Evolutionary conservation across 2,113 vertebrate genomes (phyloP), one percentile per base, ranked within the genome.

Genomic region (Narcine bancroftii): DNA sequence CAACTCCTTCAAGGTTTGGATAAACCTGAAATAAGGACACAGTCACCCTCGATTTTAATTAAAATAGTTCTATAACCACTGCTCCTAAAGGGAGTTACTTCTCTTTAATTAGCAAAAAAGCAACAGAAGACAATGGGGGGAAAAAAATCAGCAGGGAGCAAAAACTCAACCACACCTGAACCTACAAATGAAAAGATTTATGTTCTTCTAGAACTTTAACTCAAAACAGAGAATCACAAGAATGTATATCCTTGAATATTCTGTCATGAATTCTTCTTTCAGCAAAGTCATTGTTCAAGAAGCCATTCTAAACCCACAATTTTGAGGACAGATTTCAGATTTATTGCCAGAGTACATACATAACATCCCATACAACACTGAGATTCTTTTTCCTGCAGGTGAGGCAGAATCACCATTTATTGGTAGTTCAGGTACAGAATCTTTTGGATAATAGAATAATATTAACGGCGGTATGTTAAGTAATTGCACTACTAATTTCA

Each of bases 1-100:
- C 33, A 85, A 60, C 50, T 85, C 81, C 81, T 85, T 60, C 36
- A 85, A 85, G 81, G 81, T 53, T 60, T 85, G 50, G 50, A 60
- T 85, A 85, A 83, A 85, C 33, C 50, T 85, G 33, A 85, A 85
- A 85, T 56, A 85, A 85, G 81, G 50, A n/a, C 36, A 60, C n/a
- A 17, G 3, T 60, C 81, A 56, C 81, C n/a, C 53, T 1, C 56
- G 29, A 6, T n/a, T 85, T 83, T 85, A 85, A 85, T 56, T 85
- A 85, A 85, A 85, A 11, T 60, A 53, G 29, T 85, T 19, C 13
- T 29, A 85, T 9, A 85, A 26, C 24, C 50, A 85, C 19, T 56
- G n/a, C 29, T 56, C 47, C 47, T 60, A n/a, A 60, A n/a, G 81
- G 77, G 81, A 85, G 50, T 60, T 85, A n/a, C 81, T 56, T 36